Evolutionary conservation across 64 coral and sea anemone species (phyloP).

Genomic region (Montipora foliosa): DNA sequence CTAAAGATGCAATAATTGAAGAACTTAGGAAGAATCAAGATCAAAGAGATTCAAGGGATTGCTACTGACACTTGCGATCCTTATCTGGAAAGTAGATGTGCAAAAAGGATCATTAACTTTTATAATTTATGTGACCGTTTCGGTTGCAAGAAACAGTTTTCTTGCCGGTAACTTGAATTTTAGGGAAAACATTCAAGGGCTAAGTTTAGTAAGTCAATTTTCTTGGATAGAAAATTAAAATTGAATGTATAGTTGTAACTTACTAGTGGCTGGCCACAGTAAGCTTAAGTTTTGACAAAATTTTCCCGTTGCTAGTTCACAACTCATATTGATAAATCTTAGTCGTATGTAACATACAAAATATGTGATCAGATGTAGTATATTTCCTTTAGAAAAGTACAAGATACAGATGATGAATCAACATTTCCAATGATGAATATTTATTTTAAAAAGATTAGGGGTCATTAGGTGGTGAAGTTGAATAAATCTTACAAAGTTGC

Average conservation of each 20-base stretch:
- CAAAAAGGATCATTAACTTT: neutral
- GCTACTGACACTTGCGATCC: neutral
- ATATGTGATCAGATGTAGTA: neutral
- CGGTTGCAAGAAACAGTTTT: no score
- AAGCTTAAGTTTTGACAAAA: neutral
- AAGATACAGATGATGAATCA: neutral
- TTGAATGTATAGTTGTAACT: neutral
- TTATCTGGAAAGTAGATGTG: neutral
- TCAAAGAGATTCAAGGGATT: neutral
- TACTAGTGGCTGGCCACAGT: slow-evolving; percentile 40
- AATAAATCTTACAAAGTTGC: neutral
- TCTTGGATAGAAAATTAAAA: neutral
- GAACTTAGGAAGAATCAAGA: slow-evolving; percentile 20
- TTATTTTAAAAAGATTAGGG: neutral
- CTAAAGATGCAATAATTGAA: slow-evolving; percentile 20
- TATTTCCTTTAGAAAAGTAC: neutral
- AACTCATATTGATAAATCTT: no score
- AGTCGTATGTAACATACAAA: neutral
- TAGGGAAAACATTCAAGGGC: no score
- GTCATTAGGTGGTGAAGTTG: neutral
- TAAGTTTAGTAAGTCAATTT: no score
- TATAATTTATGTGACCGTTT: no score
- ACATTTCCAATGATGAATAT: neutral
- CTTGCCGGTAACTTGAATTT: no score
- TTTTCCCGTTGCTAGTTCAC: no score